Conservation (phyloP, 2,797 vertebrate genomes). For the Fringilla coelebs region DNA sequence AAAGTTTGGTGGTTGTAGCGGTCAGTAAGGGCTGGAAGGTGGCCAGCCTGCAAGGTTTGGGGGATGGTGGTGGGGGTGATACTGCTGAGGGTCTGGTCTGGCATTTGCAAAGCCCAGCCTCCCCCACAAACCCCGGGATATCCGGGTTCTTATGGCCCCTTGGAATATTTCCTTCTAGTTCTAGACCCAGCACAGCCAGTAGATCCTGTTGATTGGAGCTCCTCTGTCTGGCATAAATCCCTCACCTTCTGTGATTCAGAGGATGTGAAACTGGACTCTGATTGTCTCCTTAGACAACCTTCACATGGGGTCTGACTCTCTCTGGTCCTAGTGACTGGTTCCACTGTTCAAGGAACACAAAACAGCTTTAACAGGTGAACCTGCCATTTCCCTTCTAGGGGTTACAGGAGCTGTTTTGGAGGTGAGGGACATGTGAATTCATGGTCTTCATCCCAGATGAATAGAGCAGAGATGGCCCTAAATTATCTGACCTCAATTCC, state of each 20-base stretch:
- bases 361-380: not conserved
- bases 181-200: not conserved
- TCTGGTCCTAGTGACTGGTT: not conserved
- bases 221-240: not conserved
- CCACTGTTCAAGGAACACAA: not conserved
- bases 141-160: fast-evolving
- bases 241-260: not conserved
- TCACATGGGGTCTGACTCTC: not conserved
- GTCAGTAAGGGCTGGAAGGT: not conserved
- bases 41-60: not conserved
- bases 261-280: not conserved
- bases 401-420: not conserved
- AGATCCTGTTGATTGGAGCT: not conserved
- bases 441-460: not conserved
- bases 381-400: not conserved
- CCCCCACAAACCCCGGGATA: fast-evolving
- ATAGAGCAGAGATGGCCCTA: not conserved
- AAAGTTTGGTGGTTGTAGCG: not conserved
- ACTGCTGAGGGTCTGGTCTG: not conserved
- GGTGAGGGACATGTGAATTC: not conserved
- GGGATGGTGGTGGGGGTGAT: no score
- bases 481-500: not conserved
- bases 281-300: not conserved
- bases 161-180: not conserved
- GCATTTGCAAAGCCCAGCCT: not conserved